Evolutionary conservation across 2,888 invertebrate genomes (phyloP).

Genomic region (Drosophila neotestacea): DNA sequence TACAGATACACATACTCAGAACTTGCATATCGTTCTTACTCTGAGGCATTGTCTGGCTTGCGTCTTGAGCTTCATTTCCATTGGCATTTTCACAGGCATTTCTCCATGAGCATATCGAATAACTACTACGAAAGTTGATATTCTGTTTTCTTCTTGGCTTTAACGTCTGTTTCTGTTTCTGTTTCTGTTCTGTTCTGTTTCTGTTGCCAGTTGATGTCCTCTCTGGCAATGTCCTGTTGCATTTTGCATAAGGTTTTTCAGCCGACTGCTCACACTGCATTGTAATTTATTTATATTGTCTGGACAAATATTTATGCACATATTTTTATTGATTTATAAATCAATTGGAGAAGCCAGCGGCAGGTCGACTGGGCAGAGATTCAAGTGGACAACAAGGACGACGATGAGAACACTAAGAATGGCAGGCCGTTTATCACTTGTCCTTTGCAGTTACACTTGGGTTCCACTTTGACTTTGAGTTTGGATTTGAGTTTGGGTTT

Average conservation of each 20-base stretch:
- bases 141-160: background rate
- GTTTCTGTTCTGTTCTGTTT: no score
- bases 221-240: slow-evolving; percentile 42
- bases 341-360: slow-evolving; percentile 59
- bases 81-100: slow-evolving; percentile 1
- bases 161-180: background rate
- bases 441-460: slow-evolving; percentile 25
- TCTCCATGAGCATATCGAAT: slow-evolving; percentile 5
- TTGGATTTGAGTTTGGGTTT: background rate
- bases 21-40: background rate
- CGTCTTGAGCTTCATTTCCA: background rate
- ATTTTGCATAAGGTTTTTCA: slow-evolving; percentile 74
- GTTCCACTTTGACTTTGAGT: background rate
- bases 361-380: slow-evolving; percentile 26
- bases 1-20: slow-evolving; percentile 7
- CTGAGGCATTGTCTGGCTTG: background rate
- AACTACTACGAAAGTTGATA: background rate
- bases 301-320: slow-evolving; percentile 74
- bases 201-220: background rate
- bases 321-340: slow-evolving; percentile 76
- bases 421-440: slow-evolving; percentile 48
- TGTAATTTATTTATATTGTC: slow-evolving; percentile 79
- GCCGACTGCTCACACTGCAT: slow-evolving; percentile 52
- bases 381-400: background rate
- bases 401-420: background rate